These are phyloP conservation scores for Montipora foliosa DNA, from an alignment of 64 coral and sea anemone genomes.

Conservation along the genomic window DNA sequence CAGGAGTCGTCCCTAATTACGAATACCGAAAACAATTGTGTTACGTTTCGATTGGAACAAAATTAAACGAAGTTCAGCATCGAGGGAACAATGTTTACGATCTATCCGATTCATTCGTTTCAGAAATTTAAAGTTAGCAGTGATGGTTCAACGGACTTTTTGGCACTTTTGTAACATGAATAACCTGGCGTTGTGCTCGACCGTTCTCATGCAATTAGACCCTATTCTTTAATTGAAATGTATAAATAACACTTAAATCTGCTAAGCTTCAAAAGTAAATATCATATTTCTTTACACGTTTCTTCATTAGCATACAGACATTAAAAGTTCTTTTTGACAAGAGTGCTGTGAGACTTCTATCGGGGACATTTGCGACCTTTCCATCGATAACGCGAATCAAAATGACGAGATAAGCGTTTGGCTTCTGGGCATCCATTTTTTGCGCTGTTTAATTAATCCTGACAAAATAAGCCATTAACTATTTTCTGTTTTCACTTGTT, in stretches of 20 bases:
- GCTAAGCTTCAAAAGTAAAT: conserved; percentile 53
- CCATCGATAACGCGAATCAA: background rate
- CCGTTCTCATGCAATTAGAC: conserved; percentile 72
- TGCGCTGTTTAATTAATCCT: conserved; percentile 46
- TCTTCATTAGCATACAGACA: conserved; percentile 51
- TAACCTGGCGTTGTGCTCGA: background rate
- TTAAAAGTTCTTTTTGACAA: conserved; percentile 50
- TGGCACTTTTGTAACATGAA: background rate
- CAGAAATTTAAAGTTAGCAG: background rate
- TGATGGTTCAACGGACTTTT: background rate
- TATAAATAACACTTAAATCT: conserved; percentile 88
- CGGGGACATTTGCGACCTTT: conserved; percentile 36
- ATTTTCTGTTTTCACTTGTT: conserved; percentile 54
- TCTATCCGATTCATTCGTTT: conserved; percentile 58
- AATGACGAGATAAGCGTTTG: background rate
- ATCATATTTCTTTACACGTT: conserved; percentile 66
- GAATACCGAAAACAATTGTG: conserved; percentile 88
- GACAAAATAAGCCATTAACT: conserved; percentile 61
- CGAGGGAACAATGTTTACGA: conserved; percentile 50
- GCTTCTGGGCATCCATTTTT: conserved; percentile 1
- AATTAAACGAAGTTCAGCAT: conserved; percentile 79
- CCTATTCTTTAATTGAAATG: conserved; percentile 83
- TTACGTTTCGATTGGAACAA: conserved; percentile 77
- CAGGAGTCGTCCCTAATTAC: conserved; percentile 89
- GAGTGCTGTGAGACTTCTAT: conserved; percentile 15